These are phyloP conservation scores for Acanthococcus lagerstroemiae DNA, from an alignment of 2,888 invertebrate genomes.

Conservation along the genomic window DNA sequence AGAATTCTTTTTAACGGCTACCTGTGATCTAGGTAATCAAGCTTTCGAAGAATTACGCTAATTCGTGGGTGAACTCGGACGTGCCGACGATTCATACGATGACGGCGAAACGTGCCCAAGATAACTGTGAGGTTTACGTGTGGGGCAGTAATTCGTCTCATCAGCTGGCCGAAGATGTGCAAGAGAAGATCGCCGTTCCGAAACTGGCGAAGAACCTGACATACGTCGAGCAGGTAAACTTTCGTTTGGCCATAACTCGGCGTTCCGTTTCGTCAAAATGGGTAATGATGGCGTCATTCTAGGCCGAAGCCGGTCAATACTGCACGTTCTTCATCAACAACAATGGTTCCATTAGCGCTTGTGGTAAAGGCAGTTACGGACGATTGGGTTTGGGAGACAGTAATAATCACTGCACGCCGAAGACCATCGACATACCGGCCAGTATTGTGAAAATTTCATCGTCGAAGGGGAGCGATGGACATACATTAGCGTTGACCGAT, in stretches of 20 bases:
- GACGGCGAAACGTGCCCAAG: constrained; percentile 38
- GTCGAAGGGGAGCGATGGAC: constrained; percentile 51
- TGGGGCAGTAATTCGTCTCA: constrained; percentile 58
- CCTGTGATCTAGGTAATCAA: constrained; percentile 7
- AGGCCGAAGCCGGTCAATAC: constrained; percentile 52
- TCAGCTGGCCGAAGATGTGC: constrained; percentile 51
- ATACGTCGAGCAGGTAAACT: constrained; percentile 48
- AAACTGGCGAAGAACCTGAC: constrained; percentile 49
- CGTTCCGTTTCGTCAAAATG: no score
- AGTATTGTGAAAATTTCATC: constrained; percentile 47
- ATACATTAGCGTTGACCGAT: constrained; percentile 48
- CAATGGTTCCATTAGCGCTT: constrained; percentile 51
- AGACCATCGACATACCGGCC: constrained; percentile 47
- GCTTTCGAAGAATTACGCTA: constrained; percentile 16
- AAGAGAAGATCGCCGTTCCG: constrained; percentile 51
- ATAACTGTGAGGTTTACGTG: constrained; percentile 49
- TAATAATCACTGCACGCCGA: constrained; percentile 50
- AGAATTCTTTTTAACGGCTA: no score
- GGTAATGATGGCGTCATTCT: not conserved
- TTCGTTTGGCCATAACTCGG: not conserved
- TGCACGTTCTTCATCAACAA: constrained; percentile 52
- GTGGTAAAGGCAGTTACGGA: constrained; percentile 55
- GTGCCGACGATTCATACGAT: constrained; percentile 9
- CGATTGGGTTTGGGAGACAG: constrained; percentile 54
- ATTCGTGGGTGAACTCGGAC: constrained; percentile 22